Base-by-base conservation (phyloP, 2,113 vertebrate species). In the Nymphicus hollandicus region DNA sequence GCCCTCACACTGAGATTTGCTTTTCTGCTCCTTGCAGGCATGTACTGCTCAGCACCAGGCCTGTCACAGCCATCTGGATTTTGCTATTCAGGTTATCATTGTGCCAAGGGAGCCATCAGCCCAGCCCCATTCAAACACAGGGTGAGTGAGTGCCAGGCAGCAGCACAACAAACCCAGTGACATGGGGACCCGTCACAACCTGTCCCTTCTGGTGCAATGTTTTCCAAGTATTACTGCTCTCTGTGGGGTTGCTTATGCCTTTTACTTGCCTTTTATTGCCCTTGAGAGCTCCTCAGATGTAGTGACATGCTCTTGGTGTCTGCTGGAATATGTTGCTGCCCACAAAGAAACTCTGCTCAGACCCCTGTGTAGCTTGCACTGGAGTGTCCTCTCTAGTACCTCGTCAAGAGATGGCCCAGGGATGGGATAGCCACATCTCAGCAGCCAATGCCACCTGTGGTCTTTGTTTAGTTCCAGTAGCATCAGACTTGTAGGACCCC, bases 31-130 rank as follows among this genome's bases (percentile, higher is more conserved):
- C 0, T 86, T 97, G 15, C 81, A 99, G 99, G 99, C 43, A 98
- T 97, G 98, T 99, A 99, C 61, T 99, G 99, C 95, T 98, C 98
- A 33, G 97, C 95, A 4, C 94, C 97, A 86, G 99, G 99, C 37
- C 97, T 98, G 1, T 93, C 98, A 6, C 96, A 97, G 86, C 98
- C 99, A 1, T 98, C 98, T 7, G 99, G 99, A 9, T 95, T 96
- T 39, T 99, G 99, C 93, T 97, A 98, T 22, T 92, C 98, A 11
- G 98, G 98, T 28, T 98, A 98, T 88, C 98, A 98, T 73, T 99
- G 99, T 89, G 97, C 97, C 47, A 96, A 92, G 43, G 98, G 98
- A 86, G 98, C 99, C n/a, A 28, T 90, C 74, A 99, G 97, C 61
- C 98, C 98, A 15, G 98, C 98, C 13, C 98, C 98, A 29, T 98